A percentile compares a stretch with the other conserved stretches of the same genome.
Conservation (phyloP, 2,113 vertebrate genomes). For the Urocynchramus pylzowi region DNA sequence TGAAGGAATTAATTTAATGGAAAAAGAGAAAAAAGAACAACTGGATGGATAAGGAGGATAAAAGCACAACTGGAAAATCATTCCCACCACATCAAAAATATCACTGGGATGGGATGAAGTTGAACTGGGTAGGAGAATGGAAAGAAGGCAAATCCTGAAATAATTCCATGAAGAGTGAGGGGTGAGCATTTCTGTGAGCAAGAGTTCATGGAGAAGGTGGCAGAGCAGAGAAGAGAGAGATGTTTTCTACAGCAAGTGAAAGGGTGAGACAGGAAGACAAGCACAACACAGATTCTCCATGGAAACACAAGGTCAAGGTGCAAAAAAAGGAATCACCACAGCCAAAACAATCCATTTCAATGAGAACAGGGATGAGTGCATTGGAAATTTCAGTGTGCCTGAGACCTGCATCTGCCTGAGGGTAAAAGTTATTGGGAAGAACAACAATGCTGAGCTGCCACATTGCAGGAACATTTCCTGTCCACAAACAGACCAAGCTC, state of each 20-base stretch:
- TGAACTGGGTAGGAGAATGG: not conserved
- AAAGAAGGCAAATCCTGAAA: not conserved
- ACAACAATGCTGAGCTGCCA: not conserved
- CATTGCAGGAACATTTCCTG: not conserved
- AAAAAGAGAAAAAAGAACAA: not conserved
- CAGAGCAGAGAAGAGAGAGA: not conserved
- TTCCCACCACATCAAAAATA: not conserved
- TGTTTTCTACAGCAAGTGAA: not conserved
- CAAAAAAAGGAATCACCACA: not conserved
- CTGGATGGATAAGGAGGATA: not conserved
- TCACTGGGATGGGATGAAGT: not conserved
- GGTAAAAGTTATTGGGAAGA: not conserved
- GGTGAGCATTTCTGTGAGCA: not conserved
- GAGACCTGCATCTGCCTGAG: not conserved
- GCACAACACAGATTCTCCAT: not conserved
- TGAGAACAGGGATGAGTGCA: not conserved
- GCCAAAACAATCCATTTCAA: not conserved
- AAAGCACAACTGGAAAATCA: not conserved
- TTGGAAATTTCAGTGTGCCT: not conserved
- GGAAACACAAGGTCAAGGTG: not conserved
- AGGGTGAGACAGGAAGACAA: not conserved
- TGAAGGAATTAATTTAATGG: not conserved
- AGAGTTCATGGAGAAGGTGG: not conserved
- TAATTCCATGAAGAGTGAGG: not conserved
- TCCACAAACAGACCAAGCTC: not conserved